A percentile compares a stretch with the other conserved stretches of the same genome.
These are phyloP conservation scores for Loxodonta africana DNA, from an alignment of 2,113 vertebrate species.

Conservation along the genomic window DNA sequence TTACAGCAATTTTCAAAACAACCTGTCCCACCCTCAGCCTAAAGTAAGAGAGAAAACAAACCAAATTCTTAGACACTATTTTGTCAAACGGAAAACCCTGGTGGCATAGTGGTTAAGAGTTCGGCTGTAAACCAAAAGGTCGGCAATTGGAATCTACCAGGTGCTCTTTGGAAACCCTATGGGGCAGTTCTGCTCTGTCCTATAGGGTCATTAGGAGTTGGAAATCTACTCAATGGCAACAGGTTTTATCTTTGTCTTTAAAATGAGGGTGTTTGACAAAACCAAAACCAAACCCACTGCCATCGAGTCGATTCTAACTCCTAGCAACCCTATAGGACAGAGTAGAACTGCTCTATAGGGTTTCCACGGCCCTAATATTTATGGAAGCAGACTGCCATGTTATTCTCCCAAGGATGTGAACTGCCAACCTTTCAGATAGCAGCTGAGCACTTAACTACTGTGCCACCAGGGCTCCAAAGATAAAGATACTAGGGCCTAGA, in stretches of 20 bases:
- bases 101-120: no score
- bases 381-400: neutral
- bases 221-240: no score
- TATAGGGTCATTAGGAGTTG: no score
- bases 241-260: no score
- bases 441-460: neutral
- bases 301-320: neutral
- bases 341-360: neutral
- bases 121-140: no score
- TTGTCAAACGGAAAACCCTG: neutral
- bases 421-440: neutral
- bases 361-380: neutral
- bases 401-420: neutral
- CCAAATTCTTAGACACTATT: neutral
- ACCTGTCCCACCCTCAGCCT: neutral
- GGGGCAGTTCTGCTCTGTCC: no score
- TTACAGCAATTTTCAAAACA: slow-evolving; percentile 59
- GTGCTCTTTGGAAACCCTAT: no score
- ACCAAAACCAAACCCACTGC: neutral
- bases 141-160: no score
- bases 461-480: neutral
- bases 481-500: neutral
- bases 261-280: no score
- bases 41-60: slow-evolving; percentile 56
- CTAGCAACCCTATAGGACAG: neutral